A percentile compares a stretch with the other conserved stretches of the same genome.
phyloP scores from a whole-genome alignment of 2,888 invertebrate genomes.

The Eurytoma californica region DNA sequence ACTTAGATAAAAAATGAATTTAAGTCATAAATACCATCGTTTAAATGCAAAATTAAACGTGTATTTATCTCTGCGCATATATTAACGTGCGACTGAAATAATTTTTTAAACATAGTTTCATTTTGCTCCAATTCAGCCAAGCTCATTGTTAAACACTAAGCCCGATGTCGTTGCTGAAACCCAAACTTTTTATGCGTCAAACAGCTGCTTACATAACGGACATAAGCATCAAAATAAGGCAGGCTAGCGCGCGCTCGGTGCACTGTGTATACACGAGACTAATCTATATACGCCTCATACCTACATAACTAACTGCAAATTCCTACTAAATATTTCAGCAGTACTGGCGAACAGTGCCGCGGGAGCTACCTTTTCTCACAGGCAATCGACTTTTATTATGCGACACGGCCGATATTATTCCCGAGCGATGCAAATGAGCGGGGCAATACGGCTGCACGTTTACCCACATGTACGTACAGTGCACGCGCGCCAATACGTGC shows the following conservation, averaged over 20 bases:
- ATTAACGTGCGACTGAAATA: too few species aligned
- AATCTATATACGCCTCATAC: too few species aligned
- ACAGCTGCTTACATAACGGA: constrained; percentile 20
- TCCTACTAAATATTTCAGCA: constrained; percentile 14
- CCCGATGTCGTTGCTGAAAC: too few species aligned
- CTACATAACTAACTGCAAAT: background rate
- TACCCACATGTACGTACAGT: background rate
- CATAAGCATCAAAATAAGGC: background rate
- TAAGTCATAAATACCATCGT: too few species aligned
- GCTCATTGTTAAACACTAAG: background rate
- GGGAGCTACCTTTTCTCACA: background rate
- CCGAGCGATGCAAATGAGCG: constrained; percentile 19
- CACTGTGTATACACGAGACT: background rate
- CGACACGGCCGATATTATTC: background rate
- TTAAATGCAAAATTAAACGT: too few species aligned
- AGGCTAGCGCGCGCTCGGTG: background rate
- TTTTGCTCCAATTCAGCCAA: constrained; percentile 2
- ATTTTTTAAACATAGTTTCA: background rate
- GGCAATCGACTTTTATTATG: background rate
- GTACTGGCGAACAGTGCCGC: background rate
- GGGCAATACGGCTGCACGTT: background rate
- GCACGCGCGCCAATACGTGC: background rate
- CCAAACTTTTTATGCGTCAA: background rate
- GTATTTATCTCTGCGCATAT: too few species aligned
- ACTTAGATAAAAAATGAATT: too few species aligned